Evolutionary conservation across 2,888 invertebrate genomes (phyloP).

Genomic region (Dolichomitus sp.): DNA sequence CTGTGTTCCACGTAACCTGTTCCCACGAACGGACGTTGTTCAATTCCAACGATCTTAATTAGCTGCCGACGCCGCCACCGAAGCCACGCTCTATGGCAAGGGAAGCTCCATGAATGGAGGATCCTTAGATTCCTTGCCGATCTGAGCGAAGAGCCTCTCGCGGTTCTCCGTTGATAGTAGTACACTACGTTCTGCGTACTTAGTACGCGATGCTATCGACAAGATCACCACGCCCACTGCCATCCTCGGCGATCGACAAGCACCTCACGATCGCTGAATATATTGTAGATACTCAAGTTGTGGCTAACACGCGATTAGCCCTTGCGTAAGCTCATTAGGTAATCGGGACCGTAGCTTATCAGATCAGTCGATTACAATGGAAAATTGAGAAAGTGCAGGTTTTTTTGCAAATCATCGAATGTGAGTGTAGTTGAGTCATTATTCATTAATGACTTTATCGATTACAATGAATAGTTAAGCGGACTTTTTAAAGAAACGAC

Average conservation of each 20-base stretch:
- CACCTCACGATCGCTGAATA: constrained; percentile 10
- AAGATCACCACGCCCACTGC: constrained; percentile 57
- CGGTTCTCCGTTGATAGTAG: constrained; percentile 16
- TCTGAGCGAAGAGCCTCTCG: constrained; percentile 38
- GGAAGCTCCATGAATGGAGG: constrained; percentile 69
- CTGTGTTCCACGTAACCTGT: constrained; percentile 65
- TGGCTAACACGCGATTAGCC: constrained; percentile 14
- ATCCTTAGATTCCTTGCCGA: constrained; percentile 58
- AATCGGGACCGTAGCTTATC: constrained; percentile 54
- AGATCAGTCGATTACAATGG: constrained; percentile 61
- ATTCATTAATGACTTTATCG: constrained; percentile 6
- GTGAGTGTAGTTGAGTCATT: background rate
- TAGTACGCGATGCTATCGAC: constrained; percentile 50
- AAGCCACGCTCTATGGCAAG: constrained; percentile 48
- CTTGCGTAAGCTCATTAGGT: constrained; percentile 49
- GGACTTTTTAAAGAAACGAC: background rate
- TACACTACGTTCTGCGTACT: constrained; percentile 6
- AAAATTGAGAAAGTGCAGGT: background rate
- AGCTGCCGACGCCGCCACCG: constrained; percentile 62
- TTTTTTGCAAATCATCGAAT: background rate
- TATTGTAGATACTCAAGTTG: constrained; percentile 21
- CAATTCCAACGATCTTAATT: constrained; percentile 73
- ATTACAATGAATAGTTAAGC: constrained; percentile 51
- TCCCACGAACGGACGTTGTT: constrained; percentile 67
- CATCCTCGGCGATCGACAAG: constrained; percentile 53